Percentiles rank a stretch among this genome's conserved stretches.
phyloP scores from a whole-genome alignment of 1,140 invertebrate genomes.

The Pomacea maculata region DNA sequence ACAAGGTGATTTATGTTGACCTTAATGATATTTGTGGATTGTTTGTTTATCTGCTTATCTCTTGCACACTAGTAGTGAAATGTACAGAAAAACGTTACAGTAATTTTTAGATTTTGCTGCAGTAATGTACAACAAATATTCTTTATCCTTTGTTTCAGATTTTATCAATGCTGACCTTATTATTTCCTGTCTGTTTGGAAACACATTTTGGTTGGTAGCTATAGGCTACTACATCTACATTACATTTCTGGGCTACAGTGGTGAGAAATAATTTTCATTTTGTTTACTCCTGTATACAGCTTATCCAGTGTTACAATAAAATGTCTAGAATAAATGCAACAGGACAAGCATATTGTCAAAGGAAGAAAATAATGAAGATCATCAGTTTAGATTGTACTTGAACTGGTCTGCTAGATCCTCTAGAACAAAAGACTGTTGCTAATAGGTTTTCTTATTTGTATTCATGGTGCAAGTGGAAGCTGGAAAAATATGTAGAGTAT shows the following conservation, averaged over 20 bases:
- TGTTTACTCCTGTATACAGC: neutral
- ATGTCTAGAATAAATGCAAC: neutral
- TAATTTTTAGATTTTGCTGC: neutral
- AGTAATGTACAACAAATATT: neutral
- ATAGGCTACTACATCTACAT: slow-evolving; percentile 95
- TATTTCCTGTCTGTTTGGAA: slow-evolving; percentile 83
- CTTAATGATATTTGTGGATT: no score
- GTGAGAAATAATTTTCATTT: slow-evolving; percentile 71
- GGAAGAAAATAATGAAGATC: no score
- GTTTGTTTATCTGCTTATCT: no score
- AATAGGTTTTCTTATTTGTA: no score
- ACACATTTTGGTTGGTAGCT: slow-evolving; percentile 93
- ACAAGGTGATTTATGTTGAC: no score
- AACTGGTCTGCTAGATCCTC: no score
- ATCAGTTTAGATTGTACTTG: no score
- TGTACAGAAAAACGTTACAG: no score
- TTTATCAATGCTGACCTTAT: slow-evolving; percentile 77
- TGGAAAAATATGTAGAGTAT: no score
- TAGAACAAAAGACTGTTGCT: no score
- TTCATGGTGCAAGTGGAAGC: no score
- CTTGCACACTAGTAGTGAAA: no score
- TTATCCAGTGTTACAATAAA: neutral
- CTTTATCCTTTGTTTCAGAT: slow-evolving; percentile 69
- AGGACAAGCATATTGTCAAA: neutral
- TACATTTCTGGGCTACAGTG: slow-evolving; percentile 97